Evolutionary conservation across 35 echinoderm and acorn worm genomes (phyloP).

Genomic region (Anneissia japonica): DNA sequence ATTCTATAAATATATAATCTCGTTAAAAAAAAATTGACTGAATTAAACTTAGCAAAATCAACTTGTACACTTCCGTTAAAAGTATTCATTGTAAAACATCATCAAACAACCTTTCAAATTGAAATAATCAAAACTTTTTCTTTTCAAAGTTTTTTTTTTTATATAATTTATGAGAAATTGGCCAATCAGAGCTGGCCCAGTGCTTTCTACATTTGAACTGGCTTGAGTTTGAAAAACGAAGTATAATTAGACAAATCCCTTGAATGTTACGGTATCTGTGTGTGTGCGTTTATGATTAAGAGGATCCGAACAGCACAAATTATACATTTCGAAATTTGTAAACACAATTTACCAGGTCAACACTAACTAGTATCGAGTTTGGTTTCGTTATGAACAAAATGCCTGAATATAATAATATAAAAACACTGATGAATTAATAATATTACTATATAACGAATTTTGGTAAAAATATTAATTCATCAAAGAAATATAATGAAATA

Average conservation of each 20-base stretch:
- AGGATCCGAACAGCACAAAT: background rate
- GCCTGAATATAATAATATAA: background rate
- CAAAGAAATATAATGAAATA: too few species aligned
- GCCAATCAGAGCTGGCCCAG: background rate
- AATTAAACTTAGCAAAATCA: too few species aligned
- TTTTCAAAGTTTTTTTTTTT: background rate
- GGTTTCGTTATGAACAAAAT: constrained; percentile 1
- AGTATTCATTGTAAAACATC: background rate
- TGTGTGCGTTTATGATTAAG: background rate
- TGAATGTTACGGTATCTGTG: background rate
- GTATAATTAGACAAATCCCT: background rate
- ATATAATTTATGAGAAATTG: background rate
- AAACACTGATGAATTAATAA: too few species aligned
- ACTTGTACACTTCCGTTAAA: too few species aligned
- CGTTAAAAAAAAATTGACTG: too few species aligned
- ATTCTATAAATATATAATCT: too few species aligned
- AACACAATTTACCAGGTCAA: background rate
- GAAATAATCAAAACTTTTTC: background rate
- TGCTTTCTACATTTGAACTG: background rate
- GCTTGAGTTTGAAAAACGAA: background rate
- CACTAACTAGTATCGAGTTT: background rate
- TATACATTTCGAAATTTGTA: background rate
- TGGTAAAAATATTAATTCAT: too few species aligned
- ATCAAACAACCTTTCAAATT: background rate
- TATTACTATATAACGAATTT: too few species aligned